These are phyloP conservation scores for Astreopora myriophthalma DNA, from an alignment of 64 coral and sea anemone species.

Conservation along the genomic window DNA sequence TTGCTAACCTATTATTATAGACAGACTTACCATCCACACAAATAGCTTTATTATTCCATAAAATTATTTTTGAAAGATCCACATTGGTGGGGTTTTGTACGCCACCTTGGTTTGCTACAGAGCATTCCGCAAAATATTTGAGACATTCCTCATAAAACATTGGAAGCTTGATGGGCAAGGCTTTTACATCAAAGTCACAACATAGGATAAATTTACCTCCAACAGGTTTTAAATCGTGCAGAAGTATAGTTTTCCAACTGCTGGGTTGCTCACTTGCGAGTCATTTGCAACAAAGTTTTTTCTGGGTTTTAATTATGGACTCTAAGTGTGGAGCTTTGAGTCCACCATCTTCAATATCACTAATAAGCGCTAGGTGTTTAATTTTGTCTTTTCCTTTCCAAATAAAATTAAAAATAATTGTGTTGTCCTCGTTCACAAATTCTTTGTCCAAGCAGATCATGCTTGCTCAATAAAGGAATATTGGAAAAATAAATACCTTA, in stretches of 20 bases:
- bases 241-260: background rate
- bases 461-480: no score
- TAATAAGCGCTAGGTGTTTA: background rate
- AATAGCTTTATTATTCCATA: background rate
- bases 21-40: background rate
- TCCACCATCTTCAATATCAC: slow-evolving; percentile 8
- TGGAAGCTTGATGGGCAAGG: background rate
- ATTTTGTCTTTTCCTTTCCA: slow-evolving; percentile 56
- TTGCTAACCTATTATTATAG: background rate
- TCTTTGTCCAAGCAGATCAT: background rate
- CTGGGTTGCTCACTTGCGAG: background rate
- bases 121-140: background rate
- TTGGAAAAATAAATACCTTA: no score
- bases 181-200: slow-evolving; percentile 7
- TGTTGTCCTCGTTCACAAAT: slow-evolving; percentile 35
- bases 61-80: background rate
- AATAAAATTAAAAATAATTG: slow-evolving; percentile 11
- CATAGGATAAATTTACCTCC: slow-evolving; percentile 4
- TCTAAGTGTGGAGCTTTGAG: slow-evolving; percentile 37
- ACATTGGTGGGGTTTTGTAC: background rate
- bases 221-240: slow-evolving; percentile 1
- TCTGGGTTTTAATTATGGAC: background rate
- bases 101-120: background rate
- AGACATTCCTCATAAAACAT: slow-evolving; percentile 30
- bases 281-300: slow-evolving; percentile 18